Base-by-base conservation (phyloP, 2,888 invertebrate genomes). In the Hemithea aestivaria region DNA sequence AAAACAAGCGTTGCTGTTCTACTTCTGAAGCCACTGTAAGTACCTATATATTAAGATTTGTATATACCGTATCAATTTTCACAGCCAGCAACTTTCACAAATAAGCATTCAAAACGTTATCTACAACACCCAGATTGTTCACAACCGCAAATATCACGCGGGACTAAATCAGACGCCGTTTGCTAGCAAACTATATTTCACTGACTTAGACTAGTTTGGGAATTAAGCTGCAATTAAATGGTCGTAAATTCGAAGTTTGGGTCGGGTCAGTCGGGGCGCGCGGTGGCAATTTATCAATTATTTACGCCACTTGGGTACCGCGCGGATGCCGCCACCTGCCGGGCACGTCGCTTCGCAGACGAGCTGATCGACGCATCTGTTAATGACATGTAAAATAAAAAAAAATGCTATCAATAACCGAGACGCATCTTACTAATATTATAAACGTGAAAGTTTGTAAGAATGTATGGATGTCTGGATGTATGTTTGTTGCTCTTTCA, bases 261-360 rank as follows among this genome's bases (percentile, higher is more conserved):
- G 74, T 73, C 59, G 56, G 50, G 61, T 66, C 80, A 81, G 80
- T 69, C 70, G 64, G 81, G 81, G 79, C 75, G 72, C 73, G 72
- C 68, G 68, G 73, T 58, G 79, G 85, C 85, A 80, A 87, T 88
- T 87, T 87, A 85, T 88, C 88, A 87, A 87, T 88, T 88, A 87
- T 87, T 87, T 85, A 83, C 85, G 83, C 73, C 81, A 70, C 78
- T 77, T 68, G 80, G 75, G 65, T 69, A 2, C 70, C 66, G 51
- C 58, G 62, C 62, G 71, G 60, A 71, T 66, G 71, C 60, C 64
- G 69, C 63, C 72, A 72, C 74, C 67, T 66, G 62, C 27, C 57
- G 50, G 47, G 56, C 58, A 46, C 51, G 38, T 46, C 39, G 16
- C 16, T 5, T 16, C 16, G 16, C 16, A 16, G 63, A 68, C 64